Conservation (phyloP, 2,797 vertebrate species). For the Microcaecilia unicolor region DNA sequence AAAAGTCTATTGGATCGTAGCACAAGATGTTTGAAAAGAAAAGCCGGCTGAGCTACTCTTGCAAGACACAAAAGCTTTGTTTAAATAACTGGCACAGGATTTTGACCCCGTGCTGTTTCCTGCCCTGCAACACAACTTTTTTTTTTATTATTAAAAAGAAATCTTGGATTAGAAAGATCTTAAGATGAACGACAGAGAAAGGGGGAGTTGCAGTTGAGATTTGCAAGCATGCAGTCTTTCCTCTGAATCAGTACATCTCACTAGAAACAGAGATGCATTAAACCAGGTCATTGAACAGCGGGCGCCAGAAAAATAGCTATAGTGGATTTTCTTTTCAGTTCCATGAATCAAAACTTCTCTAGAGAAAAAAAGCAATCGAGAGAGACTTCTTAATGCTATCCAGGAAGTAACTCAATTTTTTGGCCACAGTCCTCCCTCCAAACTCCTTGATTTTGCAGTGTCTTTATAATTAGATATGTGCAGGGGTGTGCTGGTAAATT, state of each 20-base stretch:
- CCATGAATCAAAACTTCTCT: too few relatives aligned
- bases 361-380: too few relatives aligned
- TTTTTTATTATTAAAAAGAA: too few relatives aligned
- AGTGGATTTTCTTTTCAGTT: constrained; percentile 18
- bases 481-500: too few relatives aligned
- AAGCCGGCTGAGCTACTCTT: constrained; percentile 20
- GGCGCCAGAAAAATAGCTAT: constrained; percentile 9
- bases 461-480: too few relatives aligned
- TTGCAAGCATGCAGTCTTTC: constrained; percentile 29
- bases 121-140: constrained; percentile 17
- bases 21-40: constrained; percentile 12
- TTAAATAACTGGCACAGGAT: constrained; percentile 18
- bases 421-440: too few relatives aligned
- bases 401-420: too few relatives aligned
- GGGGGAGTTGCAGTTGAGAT: constrained; percentile 32
- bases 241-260: constrained; percentile 32
- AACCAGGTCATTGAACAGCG: constrained; percentile 33
- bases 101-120: constrained; percentile 37
- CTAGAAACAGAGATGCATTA: constrained; percentile 5
- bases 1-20: too few relatives aligned
- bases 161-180: constrained; percentile 33
- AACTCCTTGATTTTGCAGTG: too few relatives aligned
- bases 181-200: constrained; percentile 29
- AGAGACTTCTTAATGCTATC: too few relatives aligned
- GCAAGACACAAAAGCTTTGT: constrained; percentile 22